phyloP scores from a whole-genome alignment of 2,888 invertebrate species.

The Leptinotarsa tumamoca region DNA sequence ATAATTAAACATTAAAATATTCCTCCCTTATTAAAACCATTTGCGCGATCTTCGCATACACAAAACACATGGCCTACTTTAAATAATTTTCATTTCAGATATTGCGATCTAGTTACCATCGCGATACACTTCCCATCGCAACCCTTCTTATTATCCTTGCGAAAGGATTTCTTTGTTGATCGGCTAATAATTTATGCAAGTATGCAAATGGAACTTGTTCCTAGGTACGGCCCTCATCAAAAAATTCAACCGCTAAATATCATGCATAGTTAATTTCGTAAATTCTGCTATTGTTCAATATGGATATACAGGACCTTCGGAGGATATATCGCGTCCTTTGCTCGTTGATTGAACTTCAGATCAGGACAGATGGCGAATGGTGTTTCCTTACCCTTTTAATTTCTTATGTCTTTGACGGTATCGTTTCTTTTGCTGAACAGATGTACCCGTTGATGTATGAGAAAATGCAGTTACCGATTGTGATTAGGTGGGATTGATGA shows the following conservation, averaged over 20 bases:
- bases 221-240: constrained; percentile 45
- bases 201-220: constrained; percentile 52
- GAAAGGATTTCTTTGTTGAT: constrained; percentile 41
- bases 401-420: constrained; percentile 46
- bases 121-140: constrained; percentile 44
- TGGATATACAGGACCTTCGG: constrained; percentile 36
- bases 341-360: constrained; percentile 34
- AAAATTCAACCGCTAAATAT: constrained; percentile 49
- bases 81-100: constrained; percentile 48
- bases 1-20: constrained; percentile 48
- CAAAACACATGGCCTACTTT: constrained; percentile 49
- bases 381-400: constrained; percentile 42
- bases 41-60: constrained; percentile 39
- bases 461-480: constrained; percentile 44
- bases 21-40: constrained; percentile 46
- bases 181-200: constrained; percentile 50
- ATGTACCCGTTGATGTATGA: constrained; percentile 43
- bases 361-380: constrained; percentile 39
- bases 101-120: constrained; percentile 45
- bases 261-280: constrained; percentile 54
- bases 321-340: constrained; percentile 34
- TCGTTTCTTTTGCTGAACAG: constrained; percentile 44
- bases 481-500: constrained; percentile 38
- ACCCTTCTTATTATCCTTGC: constrained; percentile 44
- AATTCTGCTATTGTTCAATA: constrained; percentile 46